Percentiles rank a stretch among this genome's conserved stretches.
These are phyloP conservation scores for Hipparchia semele DNA, from an alignment of 2,888 invertebrate species.

Conservation along the genomic window DNA sequence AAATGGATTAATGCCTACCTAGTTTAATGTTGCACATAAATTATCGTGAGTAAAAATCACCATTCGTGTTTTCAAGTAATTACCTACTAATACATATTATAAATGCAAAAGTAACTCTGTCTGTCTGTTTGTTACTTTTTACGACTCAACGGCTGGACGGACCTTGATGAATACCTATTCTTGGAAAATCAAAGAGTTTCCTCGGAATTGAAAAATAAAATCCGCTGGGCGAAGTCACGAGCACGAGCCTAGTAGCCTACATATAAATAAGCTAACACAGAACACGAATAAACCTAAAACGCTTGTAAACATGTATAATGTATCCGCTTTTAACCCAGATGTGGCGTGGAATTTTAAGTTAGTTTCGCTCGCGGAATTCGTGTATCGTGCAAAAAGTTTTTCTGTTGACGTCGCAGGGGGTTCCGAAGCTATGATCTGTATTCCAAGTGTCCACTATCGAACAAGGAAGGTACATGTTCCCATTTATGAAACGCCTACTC, in stretches of 20 bases:
- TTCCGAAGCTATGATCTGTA: constrained; percentile 7
- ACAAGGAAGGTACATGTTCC: constrained; percentile 1
- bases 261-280: no score
- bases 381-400: constrained; percentile 11
- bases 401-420: constrained; percentile 1
- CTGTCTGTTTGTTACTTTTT: no score
- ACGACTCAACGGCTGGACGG: no score
- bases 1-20: not conserved
- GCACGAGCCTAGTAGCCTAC: no score
- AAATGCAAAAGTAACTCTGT: no score
- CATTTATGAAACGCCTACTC: not conserved
- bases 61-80: not conserved
- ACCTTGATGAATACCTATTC: no score
- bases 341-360: constrained; percentile 9
- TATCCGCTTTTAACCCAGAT: constrained; percentile 5
- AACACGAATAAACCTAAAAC: not conserved
- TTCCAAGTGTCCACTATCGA: constrained; percentile 1
- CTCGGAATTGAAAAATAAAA: no score
- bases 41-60: not conserved
- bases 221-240: no score
- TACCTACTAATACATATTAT: no score
- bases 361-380: not conserved
- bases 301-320: constrained; percentile 5
- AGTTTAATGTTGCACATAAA: no score
- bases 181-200: no score